A percentile compares a stretch with the other conserved stretches of the same genome.
Evolutionary conservation across 1,140 invertebrate genomes (phyloP).

Genomic region (Drosophila kanapiae): DNA sequence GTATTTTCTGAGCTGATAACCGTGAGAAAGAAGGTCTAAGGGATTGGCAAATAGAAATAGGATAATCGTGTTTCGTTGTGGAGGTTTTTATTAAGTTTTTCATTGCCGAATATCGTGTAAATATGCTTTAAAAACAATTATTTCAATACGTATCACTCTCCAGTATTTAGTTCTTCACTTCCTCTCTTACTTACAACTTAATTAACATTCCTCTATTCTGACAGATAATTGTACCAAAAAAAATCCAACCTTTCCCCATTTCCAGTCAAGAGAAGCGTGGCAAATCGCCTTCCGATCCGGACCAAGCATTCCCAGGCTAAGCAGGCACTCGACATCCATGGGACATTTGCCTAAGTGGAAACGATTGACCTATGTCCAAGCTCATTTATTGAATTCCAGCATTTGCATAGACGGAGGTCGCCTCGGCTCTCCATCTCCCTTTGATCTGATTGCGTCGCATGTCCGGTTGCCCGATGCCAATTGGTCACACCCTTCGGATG

Average conservation of each 20-base stretch:
- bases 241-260: neutral
- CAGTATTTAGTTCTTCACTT: too few relatives aligned
- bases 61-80: neutral
- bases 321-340: slow-evolving; percentile 27
- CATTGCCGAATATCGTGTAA: neutral
- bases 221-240: neutral
- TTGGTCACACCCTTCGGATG: slow-evolving; percentile 73
- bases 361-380: slow-evolving; percentile 80
- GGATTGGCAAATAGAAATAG: neutral
- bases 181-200: neutral
- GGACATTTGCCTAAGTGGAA: slow-evolving; percentile 68
- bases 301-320: slow-evolving; percentile 39
- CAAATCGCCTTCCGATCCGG: slow-evolving; percentile 2
- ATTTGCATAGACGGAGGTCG: slow-evolving; percentile 54
- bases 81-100: neutral
- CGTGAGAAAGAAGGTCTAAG: slow-evolving; percentile 55
- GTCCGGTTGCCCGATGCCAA: slow-evolving; percentile 65
- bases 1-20: slow-evolving; percentile 23
- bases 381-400: slow-evolving; percentile 56
- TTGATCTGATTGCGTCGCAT: slow-evolving; percentile 58
- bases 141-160: too few relatives aligned
- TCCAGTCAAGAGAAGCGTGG: neutral
- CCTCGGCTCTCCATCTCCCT: neutral
- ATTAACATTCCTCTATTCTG: neutral
- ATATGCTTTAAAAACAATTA: neutral